Evolutionary conservation across 2,797 vertebrate species (phyloP).

Genomic region (Nannoperca australis): DNA sequence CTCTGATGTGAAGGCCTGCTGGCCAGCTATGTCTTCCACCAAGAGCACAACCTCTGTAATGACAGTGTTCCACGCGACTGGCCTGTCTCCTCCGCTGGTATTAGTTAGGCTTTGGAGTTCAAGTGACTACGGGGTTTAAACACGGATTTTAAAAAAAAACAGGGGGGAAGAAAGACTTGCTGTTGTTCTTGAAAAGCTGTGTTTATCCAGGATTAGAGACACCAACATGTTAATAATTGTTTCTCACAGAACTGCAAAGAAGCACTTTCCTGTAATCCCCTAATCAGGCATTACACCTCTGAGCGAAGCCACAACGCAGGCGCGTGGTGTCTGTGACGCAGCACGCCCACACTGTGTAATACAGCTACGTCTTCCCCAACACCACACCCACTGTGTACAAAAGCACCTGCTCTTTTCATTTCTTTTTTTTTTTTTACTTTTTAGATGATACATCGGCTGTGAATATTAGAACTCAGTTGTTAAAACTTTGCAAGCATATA

Average conservation of each 20-base stretch:
- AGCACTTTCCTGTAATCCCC: slow-evolving; percentile 91
- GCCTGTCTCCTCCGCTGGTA: slow-evolving; percentile 81
- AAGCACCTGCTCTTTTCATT: slow-evolving; percentile 57
- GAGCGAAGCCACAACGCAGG: slow-evolving; percentile 87
- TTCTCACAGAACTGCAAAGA: slow-evolving; percentile 91
- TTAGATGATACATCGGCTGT: background rate
- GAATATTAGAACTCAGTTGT: background rate
- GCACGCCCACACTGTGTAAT: slow-evolving; percentile 71
- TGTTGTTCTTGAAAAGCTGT: slow-evolving; percentile 92
- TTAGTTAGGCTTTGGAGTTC: slow-evolving; percentile 87
- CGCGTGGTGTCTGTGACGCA: slow-evolving; percentile 77
- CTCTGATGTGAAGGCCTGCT: slow-evolving; percentile 70
- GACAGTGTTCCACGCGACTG: slow-evolving; percentile 77
- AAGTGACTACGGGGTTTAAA: slow-evolving; percentile 87
- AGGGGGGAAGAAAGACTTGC: slow-evolving; percentile 74
- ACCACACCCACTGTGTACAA: slow-evolving; percentile 64
- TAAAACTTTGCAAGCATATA: background rate
- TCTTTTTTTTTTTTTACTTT: background rate
- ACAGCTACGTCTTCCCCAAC: slow-evolving; percentile 60
- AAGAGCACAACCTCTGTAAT: slow-evolving; percentile 79
- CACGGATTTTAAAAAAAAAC: slow-evolving; percentile 72
- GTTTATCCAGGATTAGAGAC: slow-evolving; percentile 93
- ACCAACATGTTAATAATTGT: slow-evolving; percentile 93
- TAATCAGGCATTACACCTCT: slow-evolving; percentile 93
- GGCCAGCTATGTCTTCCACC: slow-evolving; percentile 73